Evolutionary conservation across 1,140 invertebrate genomes (phyloP).

Genomic region (Drosophila nigromelanica): DNA sequence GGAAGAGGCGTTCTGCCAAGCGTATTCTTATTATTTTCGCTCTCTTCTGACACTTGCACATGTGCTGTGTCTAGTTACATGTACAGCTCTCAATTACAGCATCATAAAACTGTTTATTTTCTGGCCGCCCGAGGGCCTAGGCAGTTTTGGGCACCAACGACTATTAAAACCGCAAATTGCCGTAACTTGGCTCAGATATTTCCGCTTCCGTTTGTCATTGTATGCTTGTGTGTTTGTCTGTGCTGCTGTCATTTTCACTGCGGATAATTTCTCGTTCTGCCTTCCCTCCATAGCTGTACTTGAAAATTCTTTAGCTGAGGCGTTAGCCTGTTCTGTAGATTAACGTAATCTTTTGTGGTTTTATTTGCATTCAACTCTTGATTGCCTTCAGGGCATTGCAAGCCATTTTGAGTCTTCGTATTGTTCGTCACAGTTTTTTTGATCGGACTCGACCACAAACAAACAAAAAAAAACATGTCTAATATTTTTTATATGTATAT

Average conservation of each 20-base stretch:
- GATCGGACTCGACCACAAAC: background rate
- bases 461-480: slow-evolving; percentile 15
- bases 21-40: background rate
- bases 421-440: slow-evolving; percentile 3
- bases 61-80: slow-evolving; percentile 50
- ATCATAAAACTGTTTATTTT: slow-evolving; percentile 46
- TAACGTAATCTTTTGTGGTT: slow-evolving; percentile 26
- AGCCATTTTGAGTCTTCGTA: slow-evolving; percentile 4
- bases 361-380: slow-evolving; percentile 36
- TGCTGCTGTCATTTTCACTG: slow-evolving; percentile 29
- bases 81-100: slow-evolving; percentile 58
- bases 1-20: slow-evolving; percentile 41
- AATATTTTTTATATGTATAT: background rate
- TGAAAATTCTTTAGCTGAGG: background rate
- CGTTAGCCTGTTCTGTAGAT: slow-evolving; percentile 11
- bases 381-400: slow-evolving; percentile 11
- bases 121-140: background rate
- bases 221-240: slow-evolving; percentile 2
- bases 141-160: slow-evolving; percentile 12
- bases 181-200: slow-evolving; percentile 71
- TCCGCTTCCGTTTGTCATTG: slow-evolving; percentile 62
- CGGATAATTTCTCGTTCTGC: slow-evolving; percentile 56
- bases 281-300: slow-evolving; percentile 18
- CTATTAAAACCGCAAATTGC: slow-evolving; percentile 77
- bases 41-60: slow-evolving; percentile 34